Evolutionary conservation across 2,113 vertebrate genomes (phyloP).

Genomic region (Phaethon lepturus): DNA sequence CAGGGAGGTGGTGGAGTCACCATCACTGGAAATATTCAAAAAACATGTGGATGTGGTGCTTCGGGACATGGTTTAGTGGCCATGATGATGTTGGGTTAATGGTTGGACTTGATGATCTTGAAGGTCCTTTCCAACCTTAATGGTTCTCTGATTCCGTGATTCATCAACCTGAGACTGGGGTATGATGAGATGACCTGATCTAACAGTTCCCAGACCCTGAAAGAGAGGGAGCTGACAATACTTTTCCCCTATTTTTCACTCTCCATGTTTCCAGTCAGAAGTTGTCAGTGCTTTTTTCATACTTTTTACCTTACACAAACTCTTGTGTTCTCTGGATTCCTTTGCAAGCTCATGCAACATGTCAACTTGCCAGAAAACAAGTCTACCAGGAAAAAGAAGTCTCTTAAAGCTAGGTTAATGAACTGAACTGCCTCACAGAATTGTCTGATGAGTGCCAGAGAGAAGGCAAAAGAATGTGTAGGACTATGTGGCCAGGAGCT

Average conservation of each 20-base stretch:
- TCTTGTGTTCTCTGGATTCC: not conserved
- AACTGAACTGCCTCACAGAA: not conserved
- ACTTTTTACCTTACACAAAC: not conserved
- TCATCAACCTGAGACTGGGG: not conserved
- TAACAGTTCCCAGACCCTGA: not conserved
- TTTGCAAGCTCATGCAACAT: not conserved
- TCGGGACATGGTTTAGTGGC: too few relatives aligned
- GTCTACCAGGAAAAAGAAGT: not conserved
- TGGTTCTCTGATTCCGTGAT: too few relatives aligned
- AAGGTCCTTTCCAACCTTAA: too few relatives aligned
- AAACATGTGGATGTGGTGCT: too few relatives aligned
- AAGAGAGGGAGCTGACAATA: not conserved
- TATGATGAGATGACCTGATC: not conserved
- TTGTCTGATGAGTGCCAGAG: not conserved
- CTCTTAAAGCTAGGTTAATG: not conserved
- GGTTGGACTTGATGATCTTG: too few relatives aligned
- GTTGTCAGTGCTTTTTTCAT: not conserved
- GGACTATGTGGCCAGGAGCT: not conserved
- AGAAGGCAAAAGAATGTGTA: not conserved
- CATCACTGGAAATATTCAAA: too few relatives aligned
- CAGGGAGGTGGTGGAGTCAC: too few relatives aligned
- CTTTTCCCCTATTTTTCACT: not conserved
- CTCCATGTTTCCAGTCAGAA: not conserved
- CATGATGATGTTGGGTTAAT: too few relatives aligned
- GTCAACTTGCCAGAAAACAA: not conserved